Evolutionary conservation across 2,797 vertebrate genomes (phyloP).

Genomic region (Sebastes trivittatus): DNA sequence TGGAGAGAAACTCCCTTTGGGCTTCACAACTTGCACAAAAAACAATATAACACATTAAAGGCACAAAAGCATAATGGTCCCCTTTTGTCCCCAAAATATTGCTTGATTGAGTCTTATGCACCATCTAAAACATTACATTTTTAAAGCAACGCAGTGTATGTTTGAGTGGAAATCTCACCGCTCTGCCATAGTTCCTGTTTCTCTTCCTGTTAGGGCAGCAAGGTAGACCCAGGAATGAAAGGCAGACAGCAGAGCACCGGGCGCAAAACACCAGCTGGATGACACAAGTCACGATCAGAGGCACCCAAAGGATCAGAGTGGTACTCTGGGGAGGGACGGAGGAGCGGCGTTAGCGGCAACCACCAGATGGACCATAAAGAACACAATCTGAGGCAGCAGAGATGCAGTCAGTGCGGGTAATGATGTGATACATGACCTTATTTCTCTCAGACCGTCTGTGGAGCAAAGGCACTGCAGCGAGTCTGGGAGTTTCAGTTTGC

Average conservation of each 20-base stretch:
- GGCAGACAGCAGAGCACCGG: constrained; percentile 76
- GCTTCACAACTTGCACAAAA: no score
- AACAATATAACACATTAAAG: no score
- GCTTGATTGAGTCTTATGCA: not conserved
- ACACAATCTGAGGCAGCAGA: constrained; percentile 2
- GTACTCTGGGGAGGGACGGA: constrained; percentile 83
- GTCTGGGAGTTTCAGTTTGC: constrained; percentile 3
- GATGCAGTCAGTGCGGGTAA: not conserved
- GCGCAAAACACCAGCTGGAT: constrained; percentile 82
- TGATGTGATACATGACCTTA: not conserved
- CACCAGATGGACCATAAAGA: constrained; percentile 25
- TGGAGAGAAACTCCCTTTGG: no score
- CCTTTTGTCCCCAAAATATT: not conserved
- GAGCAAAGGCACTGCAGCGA: not conserved
- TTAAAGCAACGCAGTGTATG: not conserved
- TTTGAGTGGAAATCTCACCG: constrained; percentile 54
- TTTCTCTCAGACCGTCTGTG: not conserved
- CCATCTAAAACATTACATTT: not conserved
- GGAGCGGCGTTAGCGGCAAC: not conserved
- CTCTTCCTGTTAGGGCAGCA: constrained; percentile 54
- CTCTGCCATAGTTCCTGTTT: constrained; percentile 16
- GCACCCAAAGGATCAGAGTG: constrained; percentile 89
- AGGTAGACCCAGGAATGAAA: constrained; percentile 75
- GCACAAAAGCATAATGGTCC: no score
- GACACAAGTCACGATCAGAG: constrained; percentile 85